Conservation (phyloP, 2,888 invertebrate species). For the Epirrita christyi region DNA sequence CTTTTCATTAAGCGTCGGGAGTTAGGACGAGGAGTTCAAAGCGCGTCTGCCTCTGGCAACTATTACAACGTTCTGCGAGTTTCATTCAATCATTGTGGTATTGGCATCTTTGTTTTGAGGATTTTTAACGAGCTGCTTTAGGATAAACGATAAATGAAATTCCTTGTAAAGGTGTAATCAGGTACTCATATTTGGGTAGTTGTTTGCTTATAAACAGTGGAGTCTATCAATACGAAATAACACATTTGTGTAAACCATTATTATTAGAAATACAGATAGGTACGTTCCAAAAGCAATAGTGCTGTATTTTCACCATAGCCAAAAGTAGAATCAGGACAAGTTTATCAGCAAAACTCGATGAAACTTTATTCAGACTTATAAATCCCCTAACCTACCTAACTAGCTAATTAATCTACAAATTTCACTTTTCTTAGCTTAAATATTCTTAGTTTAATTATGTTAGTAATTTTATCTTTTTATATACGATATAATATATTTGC, state of each 20-base stretch:
- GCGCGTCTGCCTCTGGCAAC: conserved; percentile 50
- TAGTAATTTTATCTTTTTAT: no score
- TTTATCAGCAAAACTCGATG: no score
- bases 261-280: background rate
- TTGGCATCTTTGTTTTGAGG: conserved; percentile 48
- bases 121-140: conserved; percentile 36
- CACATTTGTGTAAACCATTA: background rate
- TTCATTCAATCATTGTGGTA: conserved; percentile 54
- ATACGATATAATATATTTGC: no score
- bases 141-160: conserved; percentile 34
- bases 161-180: conserved; percentile 20
- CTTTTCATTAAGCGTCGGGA: conserved; percentile 56
- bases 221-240: conserved; percentile 7
- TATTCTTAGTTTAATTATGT: no score
- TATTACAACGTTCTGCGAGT: conserved; percentile 50
- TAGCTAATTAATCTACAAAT: no score
- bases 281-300: no score
- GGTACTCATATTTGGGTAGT: background rate
- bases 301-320: no score
- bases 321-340: no score
- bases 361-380: no score
- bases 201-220: conserved; percentile 1
- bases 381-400: no score
- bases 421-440: no score
- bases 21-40: conserved; percentile 48